Evolutionary conservation across 2,888 invertebrate genomes (phyloP), one percentile per base, ranked within the genome.

Genomic region (Melikaiella ostensackeni): DNA sequence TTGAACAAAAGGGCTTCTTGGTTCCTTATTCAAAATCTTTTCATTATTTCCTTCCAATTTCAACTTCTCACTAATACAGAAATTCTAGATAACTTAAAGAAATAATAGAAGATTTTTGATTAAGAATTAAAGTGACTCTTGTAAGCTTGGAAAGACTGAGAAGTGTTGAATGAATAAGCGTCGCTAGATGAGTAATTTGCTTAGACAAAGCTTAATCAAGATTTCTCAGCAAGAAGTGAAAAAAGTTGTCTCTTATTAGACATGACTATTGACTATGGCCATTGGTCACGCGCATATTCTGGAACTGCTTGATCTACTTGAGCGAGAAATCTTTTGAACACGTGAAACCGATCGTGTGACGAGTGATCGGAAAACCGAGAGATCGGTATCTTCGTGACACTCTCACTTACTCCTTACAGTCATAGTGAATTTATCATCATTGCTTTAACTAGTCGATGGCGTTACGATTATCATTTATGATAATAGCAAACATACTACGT

Each of bases 281-380:
- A 50, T 50, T 24, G 57, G 13, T 57, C 24, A 57, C 24, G 24
- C 24, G 57, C 4, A 24, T 21, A 9, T 57, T 13, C 13, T 57
- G 13, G 57, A 21, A 24, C 27, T 24, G 27, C 24, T 66, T 66
- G 27, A 38, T 66, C 38, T 64, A 42, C 27, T 19, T 46, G 46
- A 70, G 30, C 11, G n/a, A 50, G 42, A 70, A 70, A 2, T 38
- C 64, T 70, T 50, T 70, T 27, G 70, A 70, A 70, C 50, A 70
- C 70, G 50, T 70, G 50, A 70, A 70, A 70, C 19, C 46, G 50
- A 70, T 70, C 70, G 30, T 27, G 66, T 50, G 66, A 27, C 30
- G n/a, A 50, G 27, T 66, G 66, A 64, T 64, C 64, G 42, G 27
- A 42, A 21, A 38, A 46, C 16, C 64, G 0, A 66, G 16, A 46